These are phyloP conservation scores for Aplochiton taeniatus DNA, from an alignment of 2,797 vertebrate genomes.

Conservation along the genomic window DNA sequence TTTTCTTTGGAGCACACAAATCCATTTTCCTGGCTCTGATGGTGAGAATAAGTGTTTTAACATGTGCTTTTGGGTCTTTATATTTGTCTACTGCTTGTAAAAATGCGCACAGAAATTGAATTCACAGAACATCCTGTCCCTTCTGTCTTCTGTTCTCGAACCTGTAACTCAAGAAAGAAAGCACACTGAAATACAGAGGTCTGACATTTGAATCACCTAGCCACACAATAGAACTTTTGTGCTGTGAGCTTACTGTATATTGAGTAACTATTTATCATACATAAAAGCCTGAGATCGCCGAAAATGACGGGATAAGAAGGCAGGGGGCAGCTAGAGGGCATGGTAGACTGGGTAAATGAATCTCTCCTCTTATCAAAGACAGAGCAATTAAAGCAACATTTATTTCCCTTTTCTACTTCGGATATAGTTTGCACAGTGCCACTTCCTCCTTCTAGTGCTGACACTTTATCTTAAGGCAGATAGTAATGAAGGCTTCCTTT, in stretches of 20 bases:
- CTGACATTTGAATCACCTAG: not conserved
- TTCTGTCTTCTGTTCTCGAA: not conserved
- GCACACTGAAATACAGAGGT: not conserved
- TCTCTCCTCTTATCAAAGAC: not conserved
- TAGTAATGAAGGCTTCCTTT: not conserved
- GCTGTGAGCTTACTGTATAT: not conserved
- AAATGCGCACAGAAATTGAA: no score
- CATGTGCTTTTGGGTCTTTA: no score
- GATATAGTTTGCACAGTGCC: not conserved
- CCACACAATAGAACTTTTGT: constrained; percentile 8
- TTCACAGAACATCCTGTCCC: not conserved
- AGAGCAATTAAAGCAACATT: not conserved
- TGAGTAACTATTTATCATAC: constrained; percentile 2
- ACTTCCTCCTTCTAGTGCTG: not conserved
- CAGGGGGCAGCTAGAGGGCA: not conserved
- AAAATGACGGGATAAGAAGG: not conserved
- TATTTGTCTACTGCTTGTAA: no score
- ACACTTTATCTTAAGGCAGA: not conserved
- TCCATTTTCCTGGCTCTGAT: no score
- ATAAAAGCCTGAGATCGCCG: not conserved
- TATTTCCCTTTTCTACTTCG: not conserved
- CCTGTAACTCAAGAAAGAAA: not conserved
- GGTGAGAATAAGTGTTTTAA: no score
- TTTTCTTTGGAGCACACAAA: no score
- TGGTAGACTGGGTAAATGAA: not conserved